These are phyloP conservation scores for Lineus longissimus DNA, from an alignment of 1,140 invertebrate genomes.

Conservation along the genomic window DNA sequence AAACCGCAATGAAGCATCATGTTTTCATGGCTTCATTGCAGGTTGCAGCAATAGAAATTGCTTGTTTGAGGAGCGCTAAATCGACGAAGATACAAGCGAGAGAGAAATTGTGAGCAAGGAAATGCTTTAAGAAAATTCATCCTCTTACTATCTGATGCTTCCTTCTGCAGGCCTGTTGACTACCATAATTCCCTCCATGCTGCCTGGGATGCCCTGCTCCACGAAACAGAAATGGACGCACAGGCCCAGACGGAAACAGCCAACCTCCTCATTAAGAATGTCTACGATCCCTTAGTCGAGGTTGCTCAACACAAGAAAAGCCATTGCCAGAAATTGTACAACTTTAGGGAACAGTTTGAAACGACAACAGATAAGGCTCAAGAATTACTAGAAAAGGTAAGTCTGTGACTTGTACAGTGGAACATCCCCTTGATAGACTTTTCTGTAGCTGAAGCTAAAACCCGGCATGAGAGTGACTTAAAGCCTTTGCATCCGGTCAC, in stretches of 20 bases:
- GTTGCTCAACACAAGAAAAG: slow-evolving; percentile 79
- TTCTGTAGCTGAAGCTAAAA: too few relatives aligned
- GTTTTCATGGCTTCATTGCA: too few relatives aligned
- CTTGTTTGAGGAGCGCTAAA: too few relatives aligned
- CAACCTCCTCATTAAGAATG: slow-evolving; percentile 74
- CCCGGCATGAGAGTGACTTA: too few relatives aligned
- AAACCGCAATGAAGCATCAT: too few relatives aligned
- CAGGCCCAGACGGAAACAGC: slow-evolving; percentile 80
- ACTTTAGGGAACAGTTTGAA: slow-evolving; percentile 87
- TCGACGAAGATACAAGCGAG: too few relatives aligned
- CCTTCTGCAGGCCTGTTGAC: slow-evolving; percentile 64
- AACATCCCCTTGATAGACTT: too few relatives aligned
- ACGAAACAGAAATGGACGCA: slow-evolving; percentile 90
- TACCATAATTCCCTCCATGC: slow-evolving; percentile 79
- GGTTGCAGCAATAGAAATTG: too few relatives aligned
- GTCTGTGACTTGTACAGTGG: slow-evolving; percentile 24
- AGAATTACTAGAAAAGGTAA: slow-evolving; percentile 78
- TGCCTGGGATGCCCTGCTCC: slow-evolving; percentile 85
- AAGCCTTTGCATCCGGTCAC: too few relatives aligned
- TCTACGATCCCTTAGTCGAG: slow-evolving; percentile 81
- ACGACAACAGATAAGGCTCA: slow-evolving; percentile 83
- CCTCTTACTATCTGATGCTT: too few relatives aligned
- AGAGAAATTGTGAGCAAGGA: too few relatives aligned
- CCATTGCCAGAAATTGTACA: slow-evolving; percentile 85
- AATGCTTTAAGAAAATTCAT: too few relatives aligned